phyloP scores from a whole-genome alignment of 2,888 invertebrate species.

The Himalopsyche tibetana region DNA sequence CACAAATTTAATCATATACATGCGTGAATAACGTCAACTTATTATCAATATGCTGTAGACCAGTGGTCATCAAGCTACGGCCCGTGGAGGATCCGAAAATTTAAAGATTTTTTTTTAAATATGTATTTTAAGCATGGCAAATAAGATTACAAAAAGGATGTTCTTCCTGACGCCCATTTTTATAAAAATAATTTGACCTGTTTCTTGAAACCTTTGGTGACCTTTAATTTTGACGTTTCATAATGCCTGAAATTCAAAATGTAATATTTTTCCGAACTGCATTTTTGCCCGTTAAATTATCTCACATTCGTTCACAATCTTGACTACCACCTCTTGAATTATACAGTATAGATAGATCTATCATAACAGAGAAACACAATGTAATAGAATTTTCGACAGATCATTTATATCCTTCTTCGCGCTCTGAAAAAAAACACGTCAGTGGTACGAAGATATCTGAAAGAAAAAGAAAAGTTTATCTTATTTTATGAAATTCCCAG shows the following conservation, averaged over 20 bases:
- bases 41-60: too few relatives aligned
- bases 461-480: conserved; percentile 53
- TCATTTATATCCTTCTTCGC: conserved; percentile 56
- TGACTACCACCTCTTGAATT: conserved; percentile 46
- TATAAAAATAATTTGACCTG: too few relatives aligned
- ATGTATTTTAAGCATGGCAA: too few relatives aligned
- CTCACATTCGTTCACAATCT: background rate
- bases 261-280: background rate
- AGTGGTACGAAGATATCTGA: conserved; percentile 23
- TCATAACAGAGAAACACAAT: conserved; percentile 59
- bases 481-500: conserved; percentile 55
- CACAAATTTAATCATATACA: too few relatives aligned
- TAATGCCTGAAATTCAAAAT: background rate
- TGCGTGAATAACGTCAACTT: too few relatives aligned
- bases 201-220: too few relatives aligned
- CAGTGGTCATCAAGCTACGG: too few relatives aligned
- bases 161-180: too few relatives aligned
- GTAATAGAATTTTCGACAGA: conserved; percentile 61
- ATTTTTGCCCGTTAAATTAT: background rate
- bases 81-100: too few relatives aligned
- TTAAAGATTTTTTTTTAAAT: too few relatives aligned
- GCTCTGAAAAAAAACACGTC: conserved; percentile 10
- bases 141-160: too few relatives aligned
- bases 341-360: conserved; percentile 54
- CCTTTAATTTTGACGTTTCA: background rate